phyloP scores from a whole-genome alignment of 2,888 invertebrate species.

The Ptychoptera albimana region DNA sequence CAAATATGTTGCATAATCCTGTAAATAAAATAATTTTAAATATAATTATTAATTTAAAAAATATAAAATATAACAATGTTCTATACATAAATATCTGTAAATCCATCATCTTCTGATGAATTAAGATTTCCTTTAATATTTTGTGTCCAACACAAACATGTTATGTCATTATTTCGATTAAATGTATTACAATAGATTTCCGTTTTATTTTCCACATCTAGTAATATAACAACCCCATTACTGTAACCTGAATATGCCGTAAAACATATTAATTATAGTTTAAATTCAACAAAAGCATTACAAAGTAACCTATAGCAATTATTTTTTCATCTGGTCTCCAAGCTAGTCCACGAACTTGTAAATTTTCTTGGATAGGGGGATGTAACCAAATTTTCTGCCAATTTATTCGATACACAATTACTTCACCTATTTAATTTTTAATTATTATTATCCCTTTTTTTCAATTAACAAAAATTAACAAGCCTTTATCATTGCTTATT shows the following conservation, averaged over 20 bases:
- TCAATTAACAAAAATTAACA: neutral
- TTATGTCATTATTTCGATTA: slow-evolving; percentile 44
- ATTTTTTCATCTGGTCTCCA: slow-evolving; percentile 95
- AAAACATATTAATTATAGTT: slow-evolving; percentile 33
- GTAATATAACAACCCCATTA: slow-evolving; percentile 51
- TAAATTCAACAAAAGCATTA: neutral
- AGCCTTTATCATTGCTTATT: slow-evolving; percentile 65
- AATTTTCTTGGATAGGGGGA: slow-evolving; percentile 57
- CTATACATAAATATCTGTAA: slow-evolving; percentile 3
- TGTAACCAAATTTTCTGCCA: slow-evolving; percentile 89
- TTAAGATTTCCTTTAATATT: slow-evolving; percentile 13
- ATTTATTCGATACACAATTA: slow-evolving; percentile 71
- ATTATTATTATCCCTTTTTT: neutral
- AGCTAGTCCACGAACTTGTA: slow-evolving; percentile 58
- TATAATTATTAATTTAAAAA: slow-evolving; percentile 8
- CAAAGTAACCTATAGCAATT: slow-evolving; percentile 32
- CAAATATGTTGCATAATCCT: slow-evolving; percentile 38
- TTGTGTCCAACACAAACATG: slow-evolving; percentile 58
- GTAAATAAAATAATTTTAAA: slow-evolving; percentile 11
- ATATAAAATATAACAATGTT: neutral
- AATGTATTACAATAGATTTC: slow-evolving; percentile 42
- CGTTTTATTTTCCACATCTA: slow-evolving; percentile 77
- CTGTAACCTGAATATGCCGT: slow-evolving; percentile 52
- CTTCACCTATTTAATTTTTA: slow-evolving; percentile 47
- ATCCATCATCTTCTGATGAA: slow-evolving; percentile 15